Percentiles rank a stretch among this genome's conserved stretches.
Conservation (phyloP, 2,797 vertebrate genomes). For the Fratercula arctica region DNA sequence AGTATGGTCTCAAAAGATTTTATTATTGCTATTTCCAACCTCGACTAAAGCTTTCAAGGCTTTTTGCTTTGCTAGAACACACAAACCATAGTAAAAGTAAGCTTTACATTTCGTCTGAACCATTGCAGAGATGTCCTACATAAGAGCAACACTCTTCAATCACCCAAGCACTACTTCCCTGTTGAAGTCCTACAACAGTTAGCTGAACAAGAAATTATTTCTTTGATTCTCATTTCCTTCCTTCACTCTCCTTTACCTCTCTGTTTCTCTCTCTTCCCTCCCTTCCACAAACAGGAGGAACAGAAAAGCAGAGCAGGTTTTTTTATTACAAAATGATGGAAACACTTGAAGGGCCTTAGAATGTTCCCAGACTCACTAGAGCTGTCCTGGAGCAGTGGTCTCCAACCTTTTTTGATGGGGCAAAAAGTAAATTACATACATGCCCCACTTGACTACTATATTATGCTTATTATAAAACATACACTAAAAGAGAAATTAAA, state of each 20-base stretch:
- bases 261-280: background rate
- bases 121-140: background rate
- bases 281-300: background rate
- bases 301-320: background rate
- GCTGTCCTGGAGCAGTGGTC: background rate
- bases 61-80: background rate
- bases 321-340: background rate
- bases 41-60: background rate
- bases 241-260: background rate
- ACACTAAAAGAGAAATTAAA: background rate
- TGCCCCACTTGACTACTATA: background rate
- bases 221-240: background rate
- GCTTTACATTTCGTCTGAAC: background rate
- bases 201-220: background rate
- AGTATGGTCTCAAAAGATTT: background rate
- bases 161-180: background rate
- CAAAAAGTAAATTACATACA: background rate
- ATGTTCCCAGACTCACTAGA: background rate
- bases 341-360: background rate
- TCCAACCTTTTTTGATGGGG: background rate
- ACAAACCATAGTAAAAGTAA: background rate
- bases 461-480: background rate
- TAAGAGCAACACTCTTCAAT: background rate
- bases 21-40: background rate
- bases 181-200: background rate